Evolutionary conservation across 2,888 invertebrate species (phyloP).

Genomic region (Litoditis marina): DNA sequence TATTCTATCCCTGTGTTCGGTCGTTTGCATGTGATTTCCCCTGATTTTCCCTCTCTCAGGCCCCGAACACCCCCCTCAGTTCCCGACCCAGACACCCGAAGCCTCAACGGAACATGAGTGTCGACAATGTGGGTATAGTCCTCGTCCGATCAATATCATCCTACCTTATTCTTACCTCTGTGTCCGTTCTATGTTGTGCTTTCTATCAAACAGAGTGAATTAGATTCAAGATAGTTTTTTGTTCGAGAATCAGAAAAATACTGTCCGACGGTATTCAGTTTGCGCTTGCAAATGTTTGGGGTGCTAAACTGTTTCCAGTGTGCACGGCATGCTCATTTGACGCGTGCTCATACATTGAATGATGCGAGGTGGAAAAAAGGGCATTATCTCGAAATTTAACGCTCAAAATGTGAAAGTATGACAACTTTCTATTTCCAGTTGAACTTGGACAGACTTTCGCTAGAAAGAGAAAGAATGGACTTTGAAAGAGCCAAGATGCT

Average conservation of each 20-base stretch:
- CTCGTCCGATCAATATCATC: neutral
- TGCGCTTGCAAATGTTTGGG: too few species aligned
- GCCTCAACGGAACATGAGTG: slow-evolving; percentile 40
- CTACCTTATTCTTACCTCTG: neutral
- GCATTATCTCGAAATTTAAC: too few species aligned
- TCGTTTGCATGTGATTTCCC: neutral
- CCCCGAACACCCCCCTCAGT: slow-evolving; percentile 36
- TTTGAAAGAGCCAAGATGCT: slow-evolving; percentile 57
- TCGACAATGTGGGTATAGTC: slow-evolving; percentile 37
- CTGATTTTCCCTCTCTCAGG: slow-evolving; percentile 22
- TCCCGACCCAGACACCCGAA: slow-evolving; percentile 27
- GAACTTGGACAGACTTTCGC: slow-evolving; percentile 55
- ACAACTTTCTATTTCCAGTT: slow-evolving; percentile 36
- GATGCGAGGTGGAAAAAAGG: too few species aligned
- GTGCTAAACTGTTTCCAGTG: too few species aligned
- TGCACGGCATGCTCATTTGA: too few species aligned
- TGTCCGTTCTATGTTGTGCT: neutral
- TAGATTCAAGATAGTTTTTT: too few species aligned
- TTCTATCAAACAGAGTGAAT: too few species aligned
- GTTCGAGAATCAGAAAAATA: too few species aligned
- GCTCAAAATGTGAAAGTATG: too few species aligned
- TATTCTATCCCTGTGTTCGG: neutral
- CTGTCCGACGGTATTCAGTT: too few species aligned
- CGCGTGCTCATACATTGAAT: too few species aligned
- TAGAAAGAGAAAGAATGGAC: slow-evolving; percentile 59